phyloP scores from a whole-genome alignment of 2,113 vertebrate genomes.

The Etheostoma spectabile region DNA sequence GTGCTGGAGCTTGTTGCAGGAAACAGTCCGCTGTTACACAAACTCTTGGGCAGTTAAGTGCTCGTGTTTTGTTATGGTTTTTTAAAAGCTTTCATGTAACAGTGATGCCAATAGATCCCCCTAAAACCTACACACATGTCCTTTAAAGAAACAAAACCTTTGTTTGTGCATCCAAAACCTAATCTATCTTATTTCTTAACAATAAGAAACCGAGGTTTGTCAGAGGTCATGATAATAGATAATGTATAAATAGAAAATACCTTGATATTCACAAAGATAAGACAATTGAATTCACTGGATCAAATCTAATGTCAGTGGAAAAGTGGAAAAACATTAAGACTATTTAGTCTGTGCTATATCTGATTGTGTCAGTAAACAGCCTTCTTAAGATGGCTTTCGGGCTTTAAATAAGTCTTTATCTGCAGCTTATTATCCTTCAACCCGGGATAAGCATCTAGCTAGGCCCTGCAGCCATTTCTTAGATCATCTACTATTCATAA shows the following conservation, averaged over 20 bases:
- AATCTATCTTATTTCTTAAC: not conserved
- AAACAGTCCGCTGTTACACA: too few relatives aligned
- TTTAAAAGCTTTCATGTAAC: too few relatives aligned
- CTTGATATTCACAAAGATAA: not conserved
- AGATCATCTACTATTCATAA: conserved; percentile 45
- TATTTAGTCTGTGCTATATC: conserved; percentile 7
- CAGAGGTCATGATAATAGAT: not conserved
- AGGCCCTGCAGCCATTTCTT: conserved; percentile 11
- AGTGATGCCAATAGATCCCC: too few relatives aligned
- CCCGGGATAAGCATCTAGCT: conserved; percentile 30
- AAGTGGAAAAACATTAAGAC: conserved; percentile 12
- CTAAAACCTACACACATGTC: too few relatives aligned
- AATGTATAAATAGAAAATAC: not conserved
- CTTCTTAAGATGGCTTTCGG: conserved; percentile 40
- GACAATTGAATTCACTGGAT: conserved; percentile 13
- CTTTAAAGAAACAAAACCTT: not conserved
- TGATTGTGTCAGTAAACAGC: conserved; percentile 43
- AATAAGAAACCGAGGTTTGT: not conserved
- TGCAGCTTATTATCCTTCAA: conserved; percentile 44
- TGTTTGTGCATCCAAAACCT: not conserved
- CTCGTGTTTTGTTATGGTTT: too few relatives aligned
- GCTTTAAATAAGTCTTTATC: conserved; percentile 62
- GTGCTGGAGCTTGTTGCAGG: too few relatives aligned
- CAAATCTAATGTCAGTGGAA: conserved; percentile 15
- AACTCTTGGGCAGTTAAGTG: too few relatives aligned